Conservation (phyloP, 2,113 vertebrate genomes). For the Tichodroma muraria region DNA sequence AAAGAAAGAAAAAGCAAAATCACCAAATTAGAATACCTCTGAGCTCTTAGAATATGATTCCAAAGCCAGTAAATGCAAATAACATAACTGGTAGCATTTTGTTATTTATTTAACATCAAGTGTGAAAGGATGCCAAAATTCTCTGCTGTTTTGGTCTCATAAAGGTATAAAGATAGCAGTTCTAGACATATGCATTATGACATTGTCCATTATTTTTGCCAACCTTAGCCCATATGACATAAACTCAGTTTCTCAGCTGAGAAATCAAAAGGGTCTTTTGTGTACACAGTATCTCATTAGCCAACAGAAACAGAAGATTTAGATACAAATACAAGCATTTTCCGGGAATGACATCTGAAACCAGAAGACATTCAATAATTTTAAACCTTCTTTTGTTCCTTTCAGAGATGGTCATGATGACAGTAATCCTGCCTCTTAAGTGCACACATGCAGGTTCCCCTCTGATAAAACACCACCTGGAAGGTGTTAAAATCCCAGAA, state of each 20-base stretch:
- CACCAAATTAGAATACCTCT: neutral
- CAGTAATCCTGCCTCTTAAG: neutral
- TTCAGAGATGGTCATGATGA: neutral
- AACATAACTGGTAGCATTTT: neutral
- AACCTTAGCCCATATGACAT: neutral
- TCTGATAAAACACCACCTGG: neutral
- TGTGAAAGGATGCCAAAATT: neutral
- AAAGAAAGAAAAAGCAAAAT: neutral
- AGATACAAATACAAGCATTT: neutral
- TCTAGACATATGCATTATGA: neutral
- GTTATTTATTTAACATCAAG: neutral
- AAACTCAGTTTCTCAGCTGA: neutral
- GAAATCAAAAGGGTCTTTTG: constrained; percentile 13
- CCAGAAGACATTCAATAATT: neutral
- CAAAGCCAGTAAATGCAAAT: neutral
- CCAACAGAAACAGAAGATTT: neutral
- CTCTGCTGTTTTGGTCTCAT: neutral
- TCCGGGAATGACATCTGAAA: neutral
- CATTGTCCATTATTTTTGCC: neutral
- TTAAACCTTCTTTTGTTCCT: neutral
- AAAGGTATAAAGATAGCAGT: neutral
- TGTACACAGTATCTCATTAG: neutral
- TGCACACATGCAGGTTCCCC: neutral
- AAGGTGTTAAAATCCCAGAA: neutral
- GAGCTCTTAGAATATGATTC: neutral